phyloP scores from a whole-genome alignment of 2,888 invertebrate genomes.

The Lochmaea capreae region DNA sequence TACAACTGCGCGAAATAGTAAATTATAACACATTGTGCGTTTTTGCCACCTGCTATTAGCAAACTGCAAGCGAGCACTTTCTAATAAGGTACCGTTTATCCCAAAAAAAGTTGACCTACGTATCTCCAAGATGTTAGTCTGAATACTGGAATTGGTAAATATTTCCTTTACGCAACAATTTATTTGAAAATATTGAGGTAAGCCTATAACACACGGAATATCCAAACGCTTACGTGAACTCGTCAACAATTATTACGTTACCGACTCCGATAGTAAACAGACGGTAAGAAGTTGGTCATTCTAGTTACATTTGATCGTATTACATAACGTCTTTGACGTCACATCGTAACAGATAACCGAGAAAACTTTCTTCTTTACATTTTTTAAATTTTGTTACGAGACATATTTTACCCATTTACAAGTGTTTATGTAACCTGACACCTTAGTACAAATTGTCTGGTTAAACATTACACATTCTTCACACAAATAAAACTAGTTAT shows the following conservation, averaged over 20 bases:
- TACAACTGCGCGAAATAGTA: no score
- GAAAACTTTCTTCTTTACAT: constrained; percentile 25
- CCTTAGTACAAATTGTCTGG: constrained; percentile 38
- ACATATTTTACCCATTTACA: constrained; percentile 11
- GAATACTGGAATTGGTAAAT: not conserved
- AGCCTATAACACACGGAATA: not conserved
- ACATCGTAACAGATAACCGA: constrained; percentile 22
- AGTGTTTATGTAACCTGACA: constrained; percentile 18
- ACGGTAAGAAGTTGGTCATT: constrained; percentile 4
- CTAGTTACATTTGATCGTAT: constrained; percentile 8
- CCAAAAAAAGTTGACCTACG: no score
- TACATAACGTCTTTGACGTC: constrained; percentile 25
- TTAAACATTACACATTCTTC: not conserved
- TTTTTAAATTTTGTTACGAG: constrained; percentile 25
- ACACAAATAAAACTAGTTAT: no score
- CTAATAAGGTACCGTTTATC: no score
- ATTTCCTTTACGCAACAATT: not conserved
- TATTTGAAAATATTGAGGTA: not conserved
- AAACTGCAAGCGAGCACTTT: no score
- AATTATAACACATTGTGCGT: no score
- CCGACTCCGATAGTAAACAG: not conserved
- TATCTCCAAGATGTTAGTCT: not conserved
- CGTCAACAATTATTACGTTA: constrained; percentile 2
- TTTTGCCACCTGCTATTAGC: no score
- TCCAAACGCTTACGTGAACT: not conserved